Evolutionary conservation across 2,797 vertebrate species (phyloP).

Genomic region (Stomatorhinus walkeri): DNA sequence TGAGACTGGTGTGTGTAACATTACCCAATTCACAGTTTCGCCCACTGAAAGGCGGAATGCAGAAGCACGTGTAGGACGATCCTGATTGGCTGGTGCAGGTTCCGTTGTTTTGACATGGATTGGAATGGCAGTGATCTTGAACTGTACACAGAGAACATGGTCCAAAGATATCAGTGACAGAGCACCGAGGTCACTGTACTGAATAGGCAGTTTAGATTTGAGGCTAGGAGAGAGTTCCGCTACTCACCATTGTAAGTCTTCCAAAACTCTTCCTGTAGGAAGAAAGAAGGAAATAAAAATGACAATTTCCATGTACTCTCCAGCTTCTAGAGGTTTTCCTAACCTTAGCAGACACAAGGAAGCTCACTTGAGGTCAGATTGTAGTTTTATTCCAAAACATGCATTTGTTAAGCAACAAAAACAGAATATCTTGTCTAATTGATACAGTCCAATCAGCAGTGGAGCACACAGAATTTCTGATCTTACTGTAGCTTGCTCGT

Average conservation of each 20-base stretch:
- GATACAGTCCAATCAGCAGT: neutral
- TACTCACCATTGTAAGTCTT: conserved; percentile 53
- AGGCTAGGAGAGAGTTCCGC: neutral
- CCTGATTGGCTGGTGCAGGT: conserved; percentile 40
- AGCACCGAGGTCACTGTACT: neutral
- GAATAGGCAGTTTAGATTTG: neutral
- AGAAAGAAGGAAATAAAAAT: conserved; percentile 20
- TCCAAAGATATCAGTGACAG: neutral
- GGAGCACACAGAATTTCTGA: neutral
- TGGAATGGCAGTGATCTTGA: conserved; percentile 46
- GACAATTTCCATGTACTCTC: neutral
- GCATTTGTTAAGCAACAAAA: neutral
- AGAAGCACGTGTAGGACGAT: conserved; percentile 50
- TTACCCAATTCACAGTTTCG: conserved; percentile 58
- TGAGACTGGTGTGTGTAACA: neutral
- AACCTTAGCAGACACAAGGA: neutral
- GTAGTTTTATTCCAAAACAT: neutral
- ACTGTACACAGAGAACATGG: conserved; percentile 36
- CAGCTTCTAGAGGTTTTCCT: neutral
- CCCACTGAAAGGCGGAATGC: conserved; percentile 51
- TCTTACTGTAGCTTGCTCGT: conserved; percentile 52
- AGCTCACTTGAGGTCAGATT: neutral
- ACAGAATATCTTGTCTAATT: neutral
- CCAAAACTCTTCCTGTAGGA: conserved; percentile 64
- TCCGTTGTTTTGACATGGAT: conserved; percentile 58